phyloP scores from a whole-genome alignment of 1,140 invertebrate genomes.

The Magallana ariakensis region DNA sequence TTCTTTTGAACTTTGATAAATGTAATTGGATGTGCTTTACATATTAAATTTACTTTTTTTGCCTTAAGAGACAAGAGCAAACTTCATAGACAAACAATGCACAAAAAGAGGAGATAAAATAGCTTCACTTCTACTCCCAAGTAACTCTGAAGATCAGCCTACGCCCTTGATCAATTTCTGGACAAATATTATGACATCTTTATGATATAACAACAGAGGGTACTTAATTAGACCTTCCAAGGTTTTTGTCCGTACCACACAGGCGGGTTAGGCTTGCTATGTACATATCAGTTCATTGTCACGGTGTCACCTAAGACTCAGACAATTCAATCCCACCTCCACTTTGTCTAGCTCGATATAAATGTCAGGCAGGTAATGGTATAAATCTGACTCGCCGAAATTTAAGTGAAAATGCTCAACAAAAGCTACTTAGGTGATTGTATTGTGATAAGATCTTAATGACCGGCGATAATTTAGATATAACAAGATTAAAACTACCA shows the following conservation, averaged over 20 bases:
- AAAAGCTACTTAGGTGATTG: constrained; percentile 34
- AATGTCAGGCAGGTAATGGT: constrained; percentile 31
- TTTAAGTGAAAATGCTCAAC: constrained; percentile 20
- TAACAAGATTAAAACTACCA: constrained; percentile 25
- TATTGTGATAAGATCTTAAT: constrained; percentile 29
- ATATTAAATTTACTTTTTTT: no score
- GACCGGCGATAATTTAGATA: constrained; percentile 31
- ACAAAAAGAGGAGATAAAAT: constrained; percentile 16
- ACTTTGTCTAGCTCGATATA: constrained; percentile 33
- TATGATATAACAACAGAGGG: constrained; percentile 33
- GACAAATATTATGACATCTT: constrained; percentile 37
- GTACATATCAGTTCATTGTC: constrained; percentile 15
- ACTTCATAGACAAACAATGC: neutral
- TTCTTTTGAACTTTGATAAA: no score
- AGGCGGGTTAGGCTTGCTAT: neutral
- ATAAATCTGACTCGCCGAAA: constrained; percentile 20
- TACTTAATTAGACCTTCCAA: constrained; percentile 18
- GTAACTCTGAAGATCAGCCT: constrained; percentile 7
- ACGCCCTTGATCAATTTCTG: constrained; percentile 32
- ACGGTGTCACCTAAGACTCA: neutral
- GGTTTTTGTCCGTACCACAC: neutral
- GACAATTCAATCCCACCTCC: constrained; percentile 16
- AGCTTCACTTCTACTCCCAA: constrained; percentile 10
- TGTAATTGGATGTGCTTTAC: no score
- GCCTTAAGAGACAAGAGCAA: neutral